Percentiles rank a stretch among this genome's conserved stretches.
phyloP scores from a whole-genome alignment of 2,113 vertebrate species.

The Tyrannus savana region DNA sequence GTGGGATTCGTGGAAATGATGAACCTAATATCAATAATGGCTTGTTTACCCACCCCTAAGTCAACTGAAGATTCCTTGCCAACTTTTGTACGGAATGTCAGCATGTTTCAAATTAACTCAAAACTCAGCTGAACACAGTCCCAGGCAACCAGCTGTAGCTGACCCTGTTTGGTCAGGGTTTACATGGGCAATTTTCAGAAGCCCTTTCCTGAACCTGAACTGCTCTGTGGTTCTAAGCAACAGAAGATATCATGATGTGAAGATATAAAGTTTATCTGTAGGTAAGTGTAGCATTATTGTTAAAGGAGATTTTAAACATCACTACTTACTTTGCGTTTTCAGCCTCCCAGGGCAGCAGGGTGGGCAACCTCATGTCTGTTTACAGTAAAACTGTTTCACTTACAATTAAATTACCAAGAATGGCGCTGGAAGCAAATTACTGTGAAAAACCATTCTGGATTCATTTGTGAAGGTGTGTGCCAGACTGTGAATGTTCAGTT shows the following conservation, averaged over 20 bases:
- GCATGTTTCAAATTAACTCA: neutral
- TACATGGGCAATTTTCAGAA: neutral
- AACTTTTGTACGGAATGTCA: neutral
- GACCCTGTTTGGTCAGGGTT: neutral
- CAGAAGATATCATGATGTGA: neutral
- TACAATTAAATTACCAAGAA: constrained; percentile 72
- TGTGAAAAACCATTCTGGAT: constrained; percentile 58
- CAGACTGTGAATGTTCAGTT: constrained; percentile 51
- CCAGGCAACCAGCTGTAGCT: neutral
- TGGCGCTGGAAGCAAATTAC: constrained; percentile 59
- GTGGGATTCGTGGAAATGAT: neutral
- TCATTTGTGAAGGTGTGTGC: constrained; percentile 64
- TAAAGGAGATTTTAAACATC: neutral
- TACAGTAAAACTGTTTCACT: constrained; percentile 60
- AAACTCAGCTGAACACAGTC: neutral
- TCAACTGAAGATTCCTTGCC: neutral
- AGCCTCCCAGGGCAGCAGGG: neutral
- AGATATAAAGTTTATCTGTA: neutral
- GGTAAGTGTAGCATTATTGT: neutral
- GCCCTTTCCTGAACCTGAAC: neutral
- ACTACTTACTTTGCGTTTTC: neutral
- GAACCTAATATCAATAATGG: neutral
- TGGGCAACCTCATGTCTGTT: neutral
- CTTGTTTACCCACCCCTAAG: neutral
- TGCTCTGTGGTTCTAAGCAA: neutral